Conservation (phyloP, 1,140 invertebrate species). For the Eumeta japonica region DNA sequence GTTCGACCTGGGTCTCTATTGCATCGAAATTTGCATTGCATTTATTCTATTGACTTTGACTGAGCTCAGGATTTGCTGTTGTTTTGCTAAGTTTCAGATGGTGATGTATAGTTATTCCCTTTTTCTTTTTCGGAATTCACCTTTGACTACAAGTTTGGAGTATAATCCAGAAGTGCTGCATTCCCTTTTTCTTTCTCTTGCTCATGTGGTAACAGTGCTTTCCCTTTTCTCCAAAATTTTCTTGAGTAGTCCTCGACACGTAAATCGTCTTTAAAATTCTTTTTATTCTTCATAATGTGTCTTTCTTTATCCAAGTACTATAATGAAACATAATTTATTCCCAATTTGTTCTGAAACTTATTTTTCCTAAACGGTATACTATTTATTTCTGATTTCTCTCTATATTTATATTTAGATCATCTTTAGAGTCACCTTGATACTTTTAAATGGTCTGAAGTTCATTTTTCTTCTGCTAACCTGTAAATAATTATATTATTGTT, state of each 20-base stretch:
- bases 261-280: constrained; percentile 12
- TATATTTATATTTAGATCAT: too few relatives aligned
- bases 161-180: constrained; percentile 16
- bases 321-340: too few relatives aligned
- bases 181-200: constrained; percentile 14
- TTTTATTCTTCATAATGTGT: constrained; percentile 13
- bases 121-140: constrained; percentile 17
- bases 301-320: too few relatives aligned
- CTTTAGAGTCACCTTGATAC: too few relatives aligned
- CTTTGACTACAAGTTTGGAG: constrained; percentile 20
- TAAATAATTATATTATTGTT: too few relatives aligned
- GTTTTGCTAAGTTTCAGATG: constrained; percentile 14
- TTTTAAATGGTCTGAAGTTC: too few relatives aligned
- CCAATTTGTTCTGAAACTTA: too few relatives aligned
- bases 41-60: constrained; percentile 15
- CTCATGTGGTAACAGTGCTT: constrained; percentile 7
- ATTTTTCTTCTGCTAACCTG: too few relatives aligned
- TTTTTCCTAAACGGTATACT: too few relatives aligned
- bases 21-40: constrained; percentile 16
- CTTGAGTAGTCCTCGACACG: constrained; percentile 14
- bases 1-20: constrained; percentile 14
- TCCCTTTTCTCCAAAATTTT: constrained; percentile 15
- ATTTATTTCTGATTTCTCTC: too few relatives aligned
- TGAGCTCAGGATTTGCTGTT: constrained; percentile 11
- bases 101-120: constrained; percentile 12